Percentiles rank a stretch among this genome's conserved stretches.
Evolutionary conservation across 2,888 invertebrate genomes (phyloP).

Genomic region (Keiferia lycopersicella): DNA sequence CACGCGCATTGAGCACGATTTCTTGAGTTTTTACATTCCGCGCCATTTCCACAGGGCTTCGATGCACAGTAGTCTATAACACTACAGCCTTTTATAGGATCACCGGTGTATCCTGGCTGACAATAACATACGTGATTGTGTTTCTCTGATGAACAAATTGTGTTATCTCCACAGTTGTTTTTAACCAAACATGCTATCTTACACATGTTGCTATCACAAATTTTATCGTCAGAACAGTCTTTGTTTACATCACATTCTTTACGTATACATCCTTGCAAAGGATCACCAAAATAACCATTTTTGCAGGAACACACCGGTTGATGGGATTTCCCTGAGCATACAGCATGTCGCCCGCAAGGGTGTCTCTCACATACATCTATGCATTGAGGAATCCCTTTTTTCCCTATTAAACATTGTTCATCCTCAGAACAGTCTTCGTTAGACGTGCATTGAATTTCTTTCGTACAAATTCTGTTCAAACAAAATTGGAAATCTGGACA

Average conservation of each 20-base stretch:
- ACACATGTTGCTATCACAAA: constrained; percentile 91
- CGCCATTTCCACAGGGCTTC: constrained; percentile 90
- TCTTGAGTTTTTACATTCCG: constrained; percentile 89
- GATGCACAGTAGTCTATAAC: constrained; percentile 90
- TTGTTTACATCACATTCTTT: constrained; percentile 87
- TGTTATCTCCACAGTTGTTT: constrained; percentile 93
- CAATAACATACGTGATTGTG: constrained; percentile 89
- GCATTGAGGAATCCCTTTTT: constrained; percentile 89
- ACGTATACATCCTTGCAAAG: constrained; percentile 88
- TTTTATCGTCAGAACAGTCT: constrained; percentile 90
- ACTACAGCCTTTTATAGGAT: constrained; percentile 86
- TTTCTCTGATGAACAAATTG: constrained; percentile 91
- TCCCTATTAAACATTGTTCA: constrained; percentile 86
- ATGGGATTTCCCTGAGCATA: constrained; percentile 88
- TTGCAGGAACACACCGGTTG: constrained; percentile 89
- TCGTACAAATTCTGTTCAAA: constrained; percentile 90
- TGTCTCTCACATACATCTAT: constrained; percentile 86
- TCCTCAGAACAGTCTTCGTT: constrained; percentile 87
- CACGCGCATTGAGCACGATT: constrained; percentile 91
- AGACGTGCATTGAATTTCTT: constrained; percentile 87
- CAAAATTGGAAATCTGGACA: constrained; percentile 94
- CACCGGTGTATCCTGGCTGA: constrained; percentile 93
- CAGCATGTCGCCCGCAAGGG: constrained; percentile 91
- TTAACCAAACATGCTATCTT: constrained; percentile 91
- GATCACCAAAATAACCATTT: constrained; percentile 90